A percentile compares a stretch with the other conserved stretches of the same genome.
Conservation (phyloP, 2,797 vertebrate species). For the Nasua narica region DNA sequence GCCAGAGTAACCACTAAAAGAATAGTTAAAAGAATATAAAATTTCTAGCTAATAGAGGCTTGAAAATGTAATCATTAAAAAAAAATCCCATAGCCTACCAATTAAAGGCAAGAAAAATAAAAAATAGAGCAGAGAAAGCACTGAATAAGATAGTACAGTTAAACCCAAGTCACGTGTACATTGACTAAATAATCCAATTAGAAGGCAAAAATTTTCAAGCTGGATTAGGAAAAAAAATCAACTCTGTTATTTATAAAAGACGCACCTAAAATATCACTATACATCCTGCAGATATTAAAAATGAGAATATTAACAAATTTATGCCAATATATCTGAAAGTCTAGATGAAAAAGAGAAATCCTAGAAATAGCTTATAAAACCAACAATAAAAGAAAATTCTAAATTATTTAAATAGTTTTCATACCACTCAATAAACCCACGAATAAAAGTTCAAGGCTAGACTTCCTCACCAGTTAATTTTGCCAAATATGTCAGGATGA, state of each 20-base stretch:
- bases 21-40: constrained; percentile 6
- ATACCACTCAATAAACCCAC: neutral
- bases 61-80: neutral
- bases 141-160: neutral
- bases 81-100: neutral
- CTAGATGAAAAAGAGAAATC: neutral
- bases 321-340: neutral
- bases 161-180: neutral
- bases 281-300: neutral
- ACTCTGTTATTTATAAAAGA: neutral
- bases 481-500: neutral
- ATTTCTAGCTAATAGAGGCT: neutral
- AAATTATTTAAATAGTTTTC: neutral
- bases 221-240: neutral
- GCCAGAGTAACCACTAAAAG: neutral
- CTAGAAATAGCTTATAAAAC: neutral
- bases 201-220: neutral
- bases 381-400: neutral
- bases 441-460: neutral
- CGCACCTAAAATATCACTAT: neutral
- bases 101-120: neutral
- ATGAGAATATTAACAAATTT: neutral
- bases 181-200: neutral
- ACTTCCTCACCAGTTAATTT: neutral
- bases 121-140: neutral